phyloP scores from a whole-genome alignment of 1,140 invertebrate species.

The Ctenoplectra terminalis region DNA sequence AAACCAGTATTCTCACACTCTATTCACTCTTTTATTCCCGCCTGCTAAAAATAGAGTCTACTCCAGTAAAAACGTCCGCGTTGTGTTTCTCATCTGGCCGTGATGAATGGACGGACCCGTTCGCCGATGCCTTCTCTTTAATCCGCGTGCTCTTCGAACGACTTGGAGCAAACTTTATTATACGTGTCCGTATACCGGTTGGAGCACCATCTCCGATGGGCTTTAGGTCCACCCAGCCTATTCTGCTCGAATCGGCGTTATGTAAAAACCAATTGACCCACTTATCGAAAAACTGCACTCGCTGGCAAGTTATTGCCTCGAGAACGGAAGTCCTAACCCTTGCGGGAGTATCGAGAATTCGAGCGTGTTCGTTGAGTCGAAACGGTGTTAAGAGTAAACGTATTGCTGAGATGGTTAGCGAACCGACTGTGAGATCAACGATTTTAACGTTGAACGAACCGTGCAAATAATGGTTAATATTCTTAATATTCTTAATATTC shows the following conservation, averaged over 20 bases:
- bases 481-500: too few relatives aligned
- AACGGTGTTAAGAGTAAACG: too few relatives aligned
- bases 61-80: conserved; percentile 52
- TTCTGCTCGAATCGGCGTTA: background rate
- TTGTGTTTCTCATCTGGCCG: conserved; percentile 19
- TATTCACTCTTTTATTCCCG: conserved; percentile 48
- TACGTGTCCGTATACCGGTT: too few relatives aligned
- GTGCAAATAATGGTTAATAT: too few relatives aligned
- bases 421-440: too few relatives aligned
- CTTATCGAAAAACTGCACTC: conserved; percentile 12
- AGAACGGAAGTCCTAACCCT: background rate
- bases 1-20: conserved; percentile 66
- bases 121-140: background rate
- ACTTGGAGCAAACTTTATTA: background rate
- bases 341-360: too few relatives aligned
- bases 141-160: background rate
- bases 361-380: background rate
- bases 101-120: conserved; percentile 38
- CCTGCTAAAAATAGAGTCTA: conserved; percentile 61
- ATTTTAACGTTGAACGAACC: too few relatives aligned
- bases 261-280: conserved; percentile 28
- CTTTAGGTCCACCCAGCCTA: background rate
- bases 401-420: too few relatives aligned
- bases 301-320: background rate
- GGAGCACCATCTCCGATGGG: background rate